Evolutionary conservation across 1,140 invertebrate species (phyloP).

Genomic region (Galendromus occidentalis): DNA sequence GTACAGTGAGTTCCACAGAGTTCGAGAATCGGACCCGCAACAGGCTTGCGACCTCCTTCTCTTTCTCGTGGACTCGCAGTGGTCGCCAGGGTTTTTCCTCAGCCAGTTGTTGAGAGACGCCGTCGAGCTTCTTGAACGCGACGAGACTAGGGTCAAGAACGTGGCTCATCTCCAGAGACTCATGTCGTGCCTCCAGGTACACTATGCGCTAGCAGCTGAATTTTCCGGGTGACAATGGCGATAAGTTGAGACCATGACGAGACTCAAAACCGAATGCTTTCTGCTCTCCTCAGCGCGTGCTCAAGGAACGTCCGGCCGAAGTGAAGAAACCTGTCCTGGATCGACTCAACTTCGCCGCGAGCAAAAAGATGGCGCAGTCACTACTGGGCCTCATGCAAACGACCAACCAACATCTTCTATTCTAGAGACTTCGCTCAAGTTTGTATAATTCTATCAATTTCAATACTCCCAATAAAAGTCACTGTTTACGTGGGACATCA

Average conservation of each 20-base stretch:
- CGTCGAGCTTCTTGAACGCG: background rate
- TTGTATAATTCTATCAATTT: too few relatives aligned
- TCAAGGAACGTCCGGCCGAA: background rate
- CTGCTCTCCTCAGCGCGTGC: background rate
- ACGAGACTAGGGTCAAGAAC: background rate
- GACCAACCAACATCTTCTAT: background rate
- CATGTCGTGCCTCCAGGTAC: background rate
- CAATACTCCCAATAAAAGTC: too few relatives aligned
- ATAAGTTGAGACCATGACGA: too few relatives aligned
- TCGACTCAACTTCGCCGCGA: background rate
- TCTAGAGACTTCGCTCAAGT: too few relatives aligned
- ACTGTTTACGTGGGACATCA: too few relatives aligned
- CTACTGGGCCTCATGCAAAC: background rate
- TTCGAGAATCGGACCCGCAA: background rate
- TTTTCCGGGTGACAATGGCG: too few relatives aligned
- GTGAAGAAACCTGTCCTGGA: background rate
- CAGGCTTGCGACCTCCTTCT: background rate
- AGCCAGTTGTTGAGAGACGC: background rate
- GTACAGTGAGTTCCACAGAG: background rate
- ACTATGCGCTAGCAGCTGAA: background rate
- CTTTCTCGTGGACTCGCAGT: background rate
- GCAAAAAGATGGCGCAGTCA: background rate
- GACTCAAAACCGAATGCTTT: too few relatives aligned
- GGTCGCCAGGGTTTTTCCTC: background rate
- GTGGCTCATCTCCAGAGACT: background rate